Evolutionary conservation across 2,888 invertebrate genomes (phyloP).

Genomic region (Tuberolachnus salignus): DNA sequence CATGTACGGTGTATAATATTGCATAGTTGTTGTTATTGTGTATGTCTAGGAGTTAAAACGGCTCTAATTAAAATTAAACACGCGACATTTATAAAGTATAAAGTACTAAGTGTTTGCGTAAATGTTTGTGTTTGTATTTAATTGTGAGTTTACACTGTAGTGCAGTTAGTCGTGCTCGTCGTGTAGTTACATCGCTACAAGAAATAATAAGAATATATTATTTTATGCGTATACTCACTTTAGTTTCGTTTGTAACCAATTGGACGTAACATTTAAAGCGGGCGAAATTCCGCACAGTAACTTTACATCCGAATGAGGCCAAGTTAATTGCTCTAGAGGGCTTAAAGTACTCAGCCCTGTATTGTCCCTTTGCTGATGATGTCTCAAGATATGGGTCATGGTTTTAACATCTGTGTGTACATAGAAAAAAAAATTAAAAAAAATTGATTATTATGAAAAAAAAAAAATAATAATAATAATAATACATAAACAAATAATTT

Average conservation of each 20-base stretch:
- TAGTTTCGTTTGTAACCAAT: constrained; percentile 54
- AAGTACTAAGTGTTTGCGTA: constrained; percentile 16
- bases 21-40: not conserved
- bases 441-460: too few relatives aligned
- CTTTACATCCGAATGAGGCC: constrained; percentile 51
- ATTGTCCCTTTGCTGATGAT: constrained; percentile 52
- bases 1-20: not conserved
- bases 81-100: not conserved
- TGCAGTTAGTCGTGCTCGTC: too few relatives aligned
- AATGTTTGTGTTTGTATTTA: constrained; percentile 27
- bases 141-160: not conserved
- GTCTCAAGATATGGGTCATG: constrained; percentile 46
- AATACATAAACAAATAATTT: too few relatives aligned
- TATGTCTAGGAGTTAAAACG: not conserved
- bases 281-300: constrained; percentile 46
- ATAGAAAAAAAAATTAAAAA: not conserved
- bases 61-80: constrained; percentile 25
- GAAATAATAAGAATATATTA: not conserved
- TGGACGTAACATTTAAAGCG: constrained; percentile 48
- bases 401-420: constrained; percentile 44
- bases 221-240: constrained; percentile 30
- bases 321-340: constrained; percentile 50
- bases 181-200: not conserved
- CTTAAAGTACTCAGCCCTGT: constrained; percentile 46
- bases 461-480: too few relatives aligned